A percentile compares a stretch with the other conserved stretches of the same genome.
phyloP scores from a whole-genome alignment of 1,140 invertebrate genomes.

The Nomia melanderi region DNA sequence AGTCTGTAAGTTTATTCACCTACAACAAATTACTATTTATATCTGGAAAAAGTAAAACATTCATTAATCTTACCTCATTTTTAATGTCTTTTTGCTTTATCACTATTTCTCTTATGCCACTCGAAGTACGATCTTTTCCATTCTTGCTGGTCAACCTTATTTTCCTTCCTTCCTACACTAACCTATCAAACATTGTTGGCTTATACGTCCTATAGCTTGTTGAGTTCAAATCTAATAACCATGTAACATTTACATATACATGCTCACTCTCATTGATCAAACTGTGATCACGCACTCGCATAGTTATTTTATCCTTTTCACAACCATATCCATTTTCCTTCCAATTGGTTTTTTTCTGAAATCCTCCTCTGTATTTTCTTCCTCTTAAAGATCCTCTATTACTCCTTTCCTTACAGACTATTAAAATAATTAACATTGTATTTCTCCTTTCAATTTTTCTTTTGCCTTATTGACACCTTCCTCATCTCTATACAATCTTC shows the following conservation, averaged over 20 bases:
- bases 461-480: slow-evolving; percentile 13
- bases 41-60: background rate
- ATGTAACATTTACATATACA: background rate
- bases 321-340: background rate
- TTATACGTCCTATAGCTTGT: background rate
- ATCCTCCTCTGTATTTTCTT: slow-evolving; percentile 7
- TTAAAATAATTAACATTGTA: background rate
- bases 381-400: background rate
- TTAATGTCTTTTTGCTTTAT: background rate
- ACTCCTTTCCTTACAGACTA: background rate
- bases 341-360: background rate
- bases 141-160: background rate
- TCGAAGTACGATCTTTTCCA: slow-evolving; percentile 23
- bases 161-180: background rate
- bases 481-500: background rate
- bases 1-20: background rate
- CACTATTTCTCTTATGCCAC: background rate
- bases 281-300: background rate
- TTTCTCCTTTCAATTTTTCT: background rate
- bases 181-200: background rate
- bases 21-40: background rate
- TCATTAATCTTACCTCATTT: slow-evolving; percentile 3
- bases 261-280: background rate
- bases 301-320: background rate
- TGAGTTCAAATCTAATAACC: slow-evolving; percentile 5